A percentile compares a stretch with the other conserved stretches of the same genome.
Evolutionary conservation across 2,888 invertebrate species (phyloP).

Genomic region (Trichopria drosophilae): DNA sequence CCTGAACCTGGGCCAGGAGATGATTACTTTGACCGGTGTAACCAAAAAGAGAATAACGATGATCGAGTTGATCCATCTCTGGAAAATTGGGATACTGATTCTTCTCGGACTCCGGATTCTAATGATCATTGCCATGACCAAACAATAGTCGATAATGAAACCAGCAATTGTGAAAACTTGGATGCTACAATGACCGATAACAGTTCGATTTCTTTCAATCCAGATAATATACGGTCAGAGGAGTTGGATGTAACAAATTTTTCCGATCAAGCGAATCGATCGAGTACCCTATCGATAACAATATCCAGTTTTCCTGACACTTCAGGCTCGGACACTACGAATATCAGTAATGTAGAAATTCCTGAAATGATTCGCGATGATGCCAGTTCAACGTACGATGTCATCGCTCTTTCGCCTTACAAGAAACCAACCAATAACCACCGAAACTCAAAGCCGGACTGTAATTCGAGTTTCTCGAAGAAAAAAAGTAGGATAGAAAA

Average conservation of each 20-base stretch:
- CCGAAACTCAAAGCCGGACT: too few relatives aligned
- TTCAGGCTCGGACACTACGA: slow-evolving; percentile 20
- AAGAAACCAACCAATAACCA: too few relatives aligned
- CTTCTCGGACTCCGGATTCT: slow-evolving; percentile 4
- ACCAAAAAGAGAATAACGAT: background rate
- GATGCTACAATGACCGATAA: background rate
- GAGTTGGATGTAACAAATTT: slow-evolving; percentile 25
- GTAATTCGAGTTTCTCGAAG: too few relatives aligned
- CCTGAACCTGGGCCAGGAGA: slow-evolving; percentile 31
- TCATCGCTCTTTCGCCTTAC: too few relatives aligned
- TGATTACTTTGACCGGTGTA: slow-evolving; percentile 14
- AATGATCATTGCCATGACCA: background rate
- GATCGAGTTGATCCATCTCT: slow-evolving; percentile 12
- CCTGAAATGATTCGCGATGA: too few relatives aligned
- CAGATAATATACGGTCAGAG: slow-evolving; percentile 21
- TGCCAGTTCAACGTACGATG: too few relatives aligned
- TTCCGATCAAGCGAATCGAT: slow-evolving; percentile 21
- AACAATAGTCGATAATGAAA: slow-evolving; percentile 3
- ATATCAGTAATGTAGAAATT: too few relatives aligned
- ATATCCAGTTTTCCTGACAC: slow-evolving; percentile 29
- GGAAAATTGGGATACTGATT: slow-evolving; percentile 35
- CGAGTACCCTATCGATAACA: slow-evolving; percentile 14
- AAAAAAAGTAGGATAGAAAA: background rate
- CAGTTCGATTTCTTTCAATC: slow-evolving; percentile 24
- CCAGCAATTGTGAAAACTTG: background rate